Base-by-base conservation (phyloP, 2,888 invertebrate genomes). In the Xestia xanthographa region DNA sequence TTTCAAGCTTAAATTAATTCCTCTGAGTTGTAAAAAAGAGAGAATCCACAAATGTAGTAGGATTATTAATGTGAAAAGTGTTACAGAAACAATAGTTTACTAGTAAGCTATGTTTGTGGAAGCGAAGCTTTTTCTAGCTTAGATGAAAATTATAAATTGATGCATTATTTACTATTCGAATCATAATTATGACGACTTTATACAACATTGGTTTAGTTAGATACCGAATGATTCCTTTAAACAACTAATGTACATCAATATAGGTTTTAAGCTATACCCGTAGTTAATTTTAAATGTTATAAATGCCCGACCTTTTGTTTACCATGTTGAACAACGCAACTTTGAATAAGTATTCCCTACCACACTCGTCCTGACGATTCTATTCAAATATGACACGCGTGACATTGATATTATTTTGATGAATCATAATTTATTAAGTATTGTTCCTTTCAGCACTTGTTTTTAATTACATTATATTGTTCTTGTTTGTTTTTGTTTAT, bases 351-450 rank as follows among this genome's bases (percentile, higher is more conserved):
- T 78, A 83, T 85, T 85, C 74, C 34, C 43, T 60, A 62, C 41
- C 74, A 38, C 72, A 75, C 29, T 48, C 41, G 20, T 29, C 60
- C 62, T 85, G 50, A 75, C 83, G 74, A 88, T 87, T 88, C 79
- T 88, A 88, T 88, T 87, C 87, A 83, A 88, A 88, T 88, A 69
- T 17, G 66, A 76, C 75, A 77, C 34, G 74, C 85, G 68, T 84
- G 87, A 82, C 85, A 88, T 80, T 82, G 85, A 82, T 84, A 80
- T 77, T 77, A 80, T 82, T 86, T 58, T 77, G 60, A 82, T 83
- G 83, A 77, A 68, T 79, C 83, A 86, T 82, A 72, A 74, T 83
- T 72, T 78, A 75, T 86, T 66, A 60, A 48, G 71, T 75, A 83
- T 83, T 83, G 79, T 86, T 85, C 66, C 53, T 58, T 72, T 62